A percentile compares a stretch with the other conserved stretches of the same genome.
These are phyloP conservation scores for Saccostrea cuccullata DNA, from an alignment of 1,140 invertebrate genomes.

Conservation along the genomic window DNA sequence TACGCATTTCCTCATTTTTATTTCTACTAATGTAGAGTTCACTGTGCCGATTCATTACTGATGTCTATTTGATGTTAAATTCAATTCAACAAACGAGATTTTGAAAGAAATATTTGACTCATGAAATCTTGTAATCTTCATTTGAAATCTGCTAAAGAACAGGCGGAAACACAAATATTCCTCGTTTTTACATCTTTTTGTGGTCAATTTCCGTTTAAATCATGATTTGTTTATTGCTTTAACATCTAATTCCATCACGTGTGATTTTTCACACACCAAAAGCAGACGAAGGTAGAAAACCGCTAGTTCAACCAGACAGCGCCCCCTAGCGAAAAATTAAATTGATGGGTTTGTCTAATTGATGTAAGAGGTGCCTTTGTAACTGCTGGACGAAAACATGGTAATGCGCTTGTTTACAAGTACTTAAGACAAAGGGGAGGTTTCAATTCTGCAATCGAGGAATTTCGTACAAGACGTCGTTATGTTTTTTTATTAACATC, in stretches of 20 bases:
- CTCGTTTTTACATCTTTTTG: neutral
- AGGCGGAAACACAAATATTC: neutral
- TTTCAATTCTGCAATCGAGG: neutral
- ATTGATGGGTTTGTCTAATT: conserved; percentile 26
- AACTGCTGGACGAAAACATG: neutral
- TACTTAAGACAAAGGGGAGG: neutral
- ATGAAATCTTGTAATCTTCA: neutral
- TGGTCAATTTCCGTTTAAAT: neutral
- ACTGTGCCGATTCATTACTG: no score
- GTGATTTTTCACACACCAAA: neutral
- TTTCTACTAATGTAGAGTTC: no score
- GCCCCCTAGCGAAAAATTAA: conserved; percentile 14
- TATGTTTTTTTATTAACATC: neutral
- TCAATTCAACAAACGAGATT: no score
- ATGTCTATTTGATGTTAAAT: no score
- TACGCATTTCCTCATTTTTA: no score
- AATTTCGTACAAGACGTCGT: neutral
- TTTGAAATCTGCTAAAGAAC: neutral
- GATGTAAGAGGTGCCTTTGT: conserved; percentile 9
- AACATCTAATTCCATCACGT: neutral
- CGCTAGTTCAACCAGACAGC: conserved; percentile 3
- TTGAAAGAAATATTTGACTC: neutral
- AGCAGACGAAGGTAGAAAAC: neutral
- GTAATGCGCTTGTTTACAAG: neutral
- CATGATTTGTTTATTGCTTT: neutral